These are phyloP conservation scores for Synergus gifuensis DNA, from an alignment of 2,888 invertebrate species.

Conservation along the genomic window DNA sequence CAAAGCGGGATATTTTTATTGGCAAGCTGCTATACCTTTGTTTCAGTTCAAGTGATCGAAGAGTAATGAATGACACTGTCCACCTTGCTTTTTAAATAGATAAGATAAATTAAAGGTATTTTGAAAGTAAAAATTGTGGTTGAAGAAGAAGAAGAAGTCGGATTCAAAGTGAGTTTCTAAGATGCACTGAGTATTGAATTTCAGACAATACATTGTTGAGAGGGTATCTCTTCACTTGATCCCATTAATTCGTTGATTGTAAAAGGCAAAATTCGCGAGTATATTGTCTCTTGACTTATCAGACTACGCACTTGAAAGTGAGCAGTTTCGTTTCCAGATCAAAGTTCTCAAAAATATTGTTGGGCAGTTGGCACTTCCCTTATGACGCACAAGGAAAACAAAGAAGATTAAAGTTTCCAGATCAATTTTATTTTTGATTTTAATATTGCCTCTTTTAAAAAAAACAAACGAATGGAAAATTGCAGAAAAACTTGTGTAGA, in stretches of 20 bases:
- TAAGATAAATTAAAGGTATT: background rate
- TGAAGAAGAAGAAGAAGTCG: background rate
- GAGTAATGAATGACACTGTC: background rate
- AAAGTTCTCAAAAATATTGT: too few species aligned
- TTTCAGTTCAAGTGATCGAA: background rate
- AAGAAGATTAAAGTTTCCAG: background rate
- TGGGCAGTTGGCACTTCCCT: too few species aligned
- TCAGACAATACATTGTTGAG: background rate
- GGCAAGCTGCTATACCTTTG: background rate
- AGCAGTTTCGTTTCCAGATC: too few species aligned
- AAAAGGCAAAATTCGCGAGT: slow-evolving; percentile 23
- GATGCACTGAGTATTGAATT: background rate
- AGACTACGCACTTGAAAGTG: background rate
- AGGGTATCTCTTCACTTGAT: slow-evolving; percentile 22
- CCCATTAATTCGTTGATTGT: background rate
- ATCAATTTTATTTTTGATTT: background rate
- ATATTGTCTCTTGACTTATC: slow-evolving; percentile 9
- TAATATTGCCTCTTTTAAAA: too few species aligned
- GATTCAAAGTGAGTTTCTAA: background rate
- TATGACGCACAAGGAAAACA: too few species aligned
- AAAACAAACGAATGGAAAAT: too few species aligned
- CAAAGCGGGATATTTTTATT: slow-evolving; percentile 23
- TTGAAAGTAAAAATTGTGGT: background rate
- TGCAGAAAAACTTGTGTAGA: too few species aligned
- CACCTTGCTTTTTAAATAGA: background rate